These are phyloP conservation scores for Cherax destructor DNA, from an alignment of 1,140 invertebrate species.

Conservation along the genomic window DNA sequence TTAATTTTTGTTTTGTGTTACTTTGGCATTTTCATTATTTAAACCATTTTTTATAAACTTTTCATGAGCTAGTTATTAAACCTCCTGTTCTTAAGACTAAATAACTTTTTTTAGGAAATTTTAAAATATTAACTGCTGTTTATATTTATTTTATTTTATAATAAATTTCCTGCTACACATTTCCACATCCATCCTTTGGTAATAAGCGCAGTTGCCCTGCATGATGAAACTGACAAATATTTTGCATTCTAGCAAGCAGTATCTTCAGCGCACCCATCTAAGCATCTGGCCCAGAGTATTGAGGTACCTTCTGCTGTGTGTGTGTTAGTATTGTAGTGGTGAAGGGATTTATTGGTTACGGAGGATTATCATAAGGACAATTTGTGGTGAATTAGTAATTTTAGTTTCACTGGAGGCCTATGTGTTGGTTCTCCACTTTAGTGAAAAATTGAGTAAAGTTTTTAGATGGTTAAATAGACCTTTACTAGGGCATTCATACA, in stretches of 20 bases:
- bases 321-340: background rate
- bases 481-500: no score
- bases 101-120: background rate
- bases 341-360: background rate
- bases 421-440: no score
- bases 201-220: constrained; percentile 16
- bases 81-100: background rate
- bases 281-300: constrained; percentile 54
- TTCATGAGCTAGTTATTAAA: no score
- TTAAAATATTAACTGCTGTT: no score
- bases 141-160: background rate
- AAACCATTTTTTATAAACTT: no score
- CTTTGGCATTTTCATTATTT: no score
- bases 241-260: constrained; percentile 63
- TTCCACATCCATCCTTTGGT: constrained; percentile 11
- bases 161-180: constrained; percentile 26
- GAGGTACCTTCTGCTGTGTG: constrained; percentile 50
- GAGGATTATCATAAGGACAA: background rate
- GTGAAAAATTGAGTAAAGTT: no score
- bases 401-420: no score
- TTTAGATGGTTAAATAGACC: no score
- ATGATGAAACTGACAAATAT: constrained; percentile 44
- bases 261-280: constrained; percentile 44
- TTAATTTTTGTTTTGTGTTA: no score
- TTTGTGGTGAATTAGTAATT: background rate